Percentiles rank a stretch among this genome's conserved stretches.
Evolutionary conservation across 2,888 invertebrate genomes (phyloP).

Genomic region (Punctoribates punctum): DNA sequence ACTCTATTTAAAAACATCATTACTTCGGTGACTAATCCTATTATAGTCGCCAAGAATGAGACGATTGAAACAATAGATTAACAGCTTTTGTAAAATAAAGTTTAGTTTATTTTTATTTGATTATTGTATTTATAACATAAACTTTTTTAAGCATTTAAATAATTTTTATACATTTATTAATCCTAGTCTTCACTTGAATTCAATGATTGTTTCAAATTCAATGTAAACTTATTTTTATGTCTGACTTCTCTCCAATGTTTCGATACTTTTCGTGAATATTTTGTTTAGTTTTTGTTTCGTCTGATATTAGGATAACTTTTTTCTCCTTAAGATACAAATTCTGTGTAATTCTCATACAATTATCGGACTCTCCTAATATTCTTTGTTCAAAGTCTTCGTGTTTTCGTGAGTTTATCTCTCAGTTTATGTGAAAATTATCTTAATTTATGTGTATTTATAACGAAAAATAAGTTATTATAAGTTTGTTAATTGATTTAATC

Average conservation of each 20-base stretch:
- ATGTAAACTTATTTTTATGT: not conserved
- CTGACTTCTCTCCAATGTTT: not conserved
- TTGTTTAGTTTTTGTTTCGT: no score
- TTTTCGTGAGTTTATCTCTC: not conserved
- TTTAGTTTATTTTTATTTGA: not conserved
- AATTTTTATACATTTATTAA: conserved; percentile 10
- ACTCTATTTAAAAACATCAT: not conserved
- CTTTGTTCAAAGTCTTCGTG: not conserved
- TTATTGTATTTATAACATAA: conserved; percentile 1
- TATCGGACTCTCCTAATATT: no score
- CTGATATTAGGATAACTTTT: no score
- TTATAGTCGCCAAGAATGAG: not conserved
- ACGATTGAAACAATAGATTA: not conserved
- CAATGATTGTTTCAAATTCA: not conserved
- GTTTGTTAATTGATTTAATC: conserved; percentile 1
- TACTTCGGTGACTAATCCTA: not conserved
- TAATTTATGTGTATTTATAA: conserved; percentile 1
- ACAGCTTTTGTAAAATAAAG: not conserved
- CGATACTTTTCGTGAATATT: no score
- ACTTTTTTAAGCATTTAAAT: not conserved
- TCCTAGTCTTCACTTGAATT: conserved; percentile 32
- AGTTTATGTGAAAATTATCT: not conserved
- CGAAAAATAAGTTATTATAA: not conserved
- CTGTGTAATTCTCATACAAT: no score
- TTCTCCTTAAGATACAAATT: no score